Evolutionary conservation across 2,113 vertebrate genomes (phyloP), one percentile per base, ranked within the genome.

Genomic region (Oncorhynchus clarkii): DNA sequence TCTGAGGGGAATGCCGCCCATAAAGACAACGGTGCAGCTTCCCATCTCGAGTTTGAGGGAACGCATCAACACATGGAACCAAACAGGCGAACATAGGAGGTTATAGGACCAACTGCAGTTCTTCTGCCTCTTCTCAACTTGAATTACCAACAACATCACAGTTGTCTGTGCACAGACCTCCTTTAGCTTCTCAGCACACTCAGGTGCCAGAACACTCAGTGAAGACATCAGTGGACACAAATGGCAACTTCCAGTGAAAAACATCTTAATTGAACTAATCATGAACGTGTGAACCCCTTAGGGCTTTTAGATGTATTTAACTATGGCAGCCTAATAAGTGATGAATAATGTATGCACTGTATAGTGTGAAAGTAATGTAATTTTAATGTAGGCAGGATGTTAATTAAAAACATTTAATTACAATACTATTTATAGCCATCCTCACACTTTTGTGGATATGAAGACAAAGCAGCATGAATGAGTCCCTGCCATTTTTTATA

Each of bases 61-160:
- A 76, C 75, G 77, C 81, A 59, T 48, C 3, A 79, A 31, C 72
- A 54, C 24, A 82, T 78, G 67, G 72, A 70, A 82, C 82, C 81
- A 84, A 78, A 16, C 49, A 51, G 49, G 49, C 4, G 14, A 3
- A 51, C 49, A 51, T 51, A 51, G 49, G 49, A 16, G 51, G 51
- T 18, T 18, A 54, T 18, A 5, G 51, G 51, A 54, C 51, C 3
- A 54, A 54, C 14, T 54, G 51, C 51, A 54, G 51, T 54, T 54
- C 51, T 16, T 54, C 16, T 18, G 12, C 51, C 51, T 18, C 51
- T 54, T 54, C 16, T 54, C 51, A 54, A 18, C 12, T 4, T 18
- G 51, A 54, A 54, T 54, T 18, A 54, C 51, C 51, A 54, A 16
- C 16, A 2, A 54, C 51, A 12, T 45, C 39, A 7, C 12, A 54